Evolutionary conservation across 2,113 vertebrate genomes (phyloP).

Genomic region (Podarcis raffonei): DNA sequence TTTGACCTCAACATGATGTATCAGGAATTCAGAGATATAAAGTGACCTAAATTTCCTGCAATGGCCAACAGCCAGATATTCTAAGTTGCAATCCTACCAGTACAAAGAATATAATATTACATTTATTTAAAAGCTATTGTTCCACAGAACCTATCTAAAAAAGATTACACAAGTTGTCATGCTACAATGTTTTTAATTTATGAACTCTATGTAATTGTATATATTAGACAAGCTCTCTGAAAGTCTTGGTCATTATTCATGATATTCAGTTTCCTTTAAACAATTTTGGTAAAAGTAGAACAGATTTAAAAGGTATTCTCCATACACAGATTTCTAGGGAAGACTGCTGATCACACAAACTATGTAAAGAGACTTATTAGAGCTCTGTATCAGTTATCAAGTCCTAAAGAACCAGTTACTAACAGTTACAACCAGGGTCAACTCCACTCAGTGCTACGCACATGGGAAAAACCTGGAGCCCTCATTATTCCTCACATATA

Average conservation of each 20-base stretch:
- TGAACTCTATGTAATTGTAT: background rate
- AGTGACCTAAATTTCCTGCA: slow-evolving; percentile 29
- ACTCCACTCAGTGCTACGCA: background rate
- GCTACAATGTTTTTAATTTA: background rate
- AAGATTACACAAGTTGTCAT: accelerated
- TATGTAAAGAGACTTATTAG: background rate
- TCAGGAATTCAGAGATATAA: slow-evolving; percentile 11
- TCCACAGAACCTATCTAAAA: accelerated
- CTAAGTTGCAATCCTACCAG: background rate
- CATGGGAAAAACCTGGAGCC: background rate
- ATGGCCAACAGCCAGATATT: background rate
- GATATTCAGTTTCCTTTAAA: background rate
- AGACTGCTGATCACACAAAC: background rate
- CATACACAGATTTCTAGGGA: background rate
- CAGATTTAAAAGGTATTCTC: background rate
- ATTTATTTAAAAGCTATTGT: accelerated
- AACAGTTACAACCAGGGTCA: background rate
- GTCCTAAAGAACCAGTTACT: no score
- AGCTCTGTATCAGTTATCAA: background rate
- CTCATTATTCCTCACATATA: background rate
- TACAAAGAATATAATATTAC: background rate
- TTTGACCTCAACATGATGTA: background rate
- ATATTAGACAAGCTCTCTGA: background rate
- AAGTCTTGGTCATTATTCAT: background rate
- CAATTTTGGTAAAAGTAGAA: background rate